Evolutionary conservation across 37 sponge, comb jelly and placozoan species (phyloP), one percentile per base, ranked within the genome.

Genomic region (Ianthella basta): DNA sequence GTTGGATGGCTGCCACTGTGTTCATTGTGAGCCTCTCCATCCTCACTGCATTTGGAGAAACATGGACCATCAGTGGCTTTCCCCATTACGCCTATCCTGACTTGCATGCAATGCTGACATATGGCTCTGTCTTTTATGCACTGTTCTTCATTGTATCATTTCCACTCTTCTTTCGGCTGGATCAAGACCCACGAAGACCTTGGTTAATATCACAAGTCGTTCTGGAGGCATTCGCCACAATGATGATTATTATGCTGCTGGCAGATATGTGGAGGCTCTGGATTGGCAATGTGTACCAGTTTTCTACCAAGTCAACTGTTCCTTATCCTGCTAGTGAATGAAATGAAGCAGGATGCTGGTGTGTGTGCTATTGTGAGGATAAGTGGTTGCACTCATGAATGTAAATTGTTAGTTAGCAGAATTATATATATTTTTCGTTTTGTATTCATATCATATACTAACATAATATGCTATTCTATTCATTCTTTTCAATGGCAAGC

Each of bases 71-170:
- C 33, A 85, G 88, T 34, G 15, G 66, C 21, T 91, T 91, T 74
- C 92, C 92, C 21, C 88, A 88, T 72, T 91, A 91, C 83, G 88
- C 92, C 4, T 91, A 91, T 34, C 85, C 88, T 18, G 67, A 85
- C 60, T 80, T 74, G 24, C 27, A 79, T 54, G 15, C 21, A 21
- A 91, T 91, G 92, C 75, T 91, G 16, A 88, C 92, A 19, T 74
- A 60, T 36, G 92, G 92, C 10, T 88, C 92, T 12, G 66, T 85
- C 30, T 88, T 91, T 60, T 91, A 91, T 30, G 75, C 85, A 4
- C 34, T 85, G 0, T 87, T 88, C 68, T 82, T 91, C 81, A 65
- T 88, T 8, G 89, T 91, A 33, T 85, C 86, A 15, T 87, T 91
- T 60, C 92, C 92, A 1, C 30, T 85, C 44, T 91, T 91, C 35